A percentile compares a stretch with the other conserved stretches of the same genome.
Evolutionary conservation across 2,797 vertebrate species (phyloP).

Genomic region (Decapterus maruadsi): DNA sequence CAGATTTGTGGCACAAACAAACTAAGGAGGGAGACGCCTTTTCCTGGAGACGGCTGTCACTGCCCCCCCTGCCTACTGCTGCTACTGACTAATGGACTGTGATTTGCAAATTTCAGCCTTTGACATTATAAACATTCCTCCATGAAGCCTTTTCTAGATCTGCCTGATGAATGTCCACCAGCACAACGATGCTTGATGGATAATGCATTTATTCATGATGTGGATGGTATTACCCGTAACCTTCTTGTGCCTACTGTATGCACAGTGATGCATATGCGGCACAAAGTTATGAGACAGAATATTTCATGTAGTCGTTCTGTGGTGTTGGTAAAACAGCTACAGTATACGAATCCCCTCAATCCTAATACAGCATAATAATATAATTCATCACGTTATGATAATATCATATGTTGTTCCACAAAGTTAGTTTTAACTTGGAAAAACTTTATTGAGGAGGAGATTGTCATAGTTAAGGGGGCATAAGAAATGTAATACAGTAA

Average conservation of each 20-base stretch:
- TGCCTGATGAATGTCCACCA: background rate
- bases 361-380: background rate
- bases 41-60: slow-evolving; percentile 48
- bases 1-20: slow-evolving; percentile 54
- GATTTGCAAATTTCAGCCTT: slow-evolving; percentile 33
- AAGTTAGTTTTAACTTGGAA: background rate
- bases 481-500: too few relatives aligned
- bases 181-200: background rate
- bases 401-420: background rate
- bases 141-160: background rate
- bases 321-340: background rate
- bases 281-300: slow-evolving; percentile 2
- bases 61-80: background rate
- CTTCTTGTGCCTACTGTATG: background rate
- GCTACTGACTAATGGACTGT: slow-evolving; percentile 20
- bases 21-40: slow-evolving; percentile 43
- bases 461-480: too few relatives aligned
- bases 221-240: background rate
- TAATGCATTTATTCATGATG: slow-evolving; percentile 1
- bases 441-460: too few relatives aligned
- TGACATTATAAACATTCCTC: slow-evolving; percentile 4
- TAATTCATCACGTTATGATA: background rate
- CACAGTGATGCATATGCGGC: background rate
- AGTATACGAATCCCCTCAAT: background rate
- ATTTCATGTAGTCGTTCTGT: background rate